Percentiles rank a stretch among this genome's conserved stretches.
These are phyloP conservation scores for Dendrocopos noguchii DNA, from an alignment of 2,113 vertebrate genomes.

Conservation along the genomic window DNA sequence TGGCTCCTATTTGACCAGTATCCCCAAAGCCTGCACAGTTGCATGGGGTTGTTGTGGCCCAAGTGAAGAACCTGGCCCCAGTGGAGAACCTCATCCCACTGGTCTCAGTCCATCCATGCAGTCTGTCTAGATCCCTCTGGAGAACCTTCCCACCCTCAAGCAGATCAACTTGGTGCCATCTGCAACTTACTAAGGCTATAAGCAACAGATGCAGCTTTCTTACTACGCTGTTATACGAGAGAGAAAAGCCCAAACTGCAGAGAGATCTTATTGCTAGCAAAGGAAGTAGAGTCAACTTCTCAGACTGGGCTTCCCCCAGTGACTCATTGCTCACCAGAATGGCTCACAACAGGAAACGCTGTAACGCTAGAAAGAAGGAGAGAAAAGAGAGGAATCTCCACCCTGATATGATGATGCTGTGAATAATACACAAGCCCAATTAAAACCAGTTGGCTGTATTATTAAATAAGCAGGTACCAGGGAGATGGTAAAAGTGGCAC, in stretches of 20 bases:
- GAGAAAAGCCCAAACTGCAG: not conserved
- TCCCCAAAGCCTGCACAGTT: too few relatives aligned
- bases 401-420: accelerated
- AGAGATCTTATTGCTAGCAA: not conserved
- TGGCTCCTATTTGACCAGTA: too few relatives aligned
- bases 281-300: accelerated
- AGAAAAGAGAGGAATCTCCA: not conserved
- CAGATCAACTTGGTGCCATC: too few relatives aligned
- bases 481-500: not conserved
- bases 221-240: too few relatives aligned
- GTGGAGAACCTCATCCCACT: too few relatives aligned
- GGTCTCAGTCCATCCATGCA: too few relatives aligned
- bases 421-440: not conserved
- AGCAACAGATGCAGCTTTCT: not conserved
- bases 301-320: not conserved
- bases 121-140: too few relatives aligned
- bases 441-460: not conserved
- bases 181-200: not conserved
- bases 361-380: not conserved
- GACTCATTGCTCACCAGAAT: not conserved
- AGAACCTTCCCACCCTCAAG: too few relatives aligned
- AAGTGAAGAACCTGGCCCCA: too few relatives aligned
- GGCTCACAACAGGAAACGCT: not conserved
- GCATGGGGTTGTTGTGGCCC: too few relatives aligned
- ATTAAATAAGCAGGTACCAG: not conserved